Base-by-base conservation (phyloP, 2,797 vertebrate genomes). In the Coreius guichenoti region DNA sequence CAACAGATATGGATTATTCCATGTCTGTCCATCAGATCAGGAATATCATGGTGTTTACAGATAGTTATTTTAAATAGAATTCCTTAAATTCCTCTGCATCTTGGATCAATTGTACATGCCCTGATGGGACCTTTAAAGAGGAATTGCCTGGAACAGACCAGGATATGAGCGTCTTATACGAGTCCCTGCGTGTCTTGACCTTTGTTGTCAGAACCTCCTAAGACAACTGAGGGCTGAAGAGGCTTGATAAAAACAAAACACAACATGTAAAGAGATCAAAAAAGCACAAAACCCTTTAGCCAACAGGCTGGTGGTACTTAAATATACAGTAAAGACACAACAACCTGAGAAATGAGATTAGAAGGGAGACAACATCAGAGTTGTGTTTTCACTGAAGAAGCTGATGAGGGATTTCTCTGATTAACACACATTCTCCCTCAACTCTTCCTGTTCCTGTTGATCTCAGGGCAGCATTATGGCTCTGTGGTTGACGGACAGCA, bases 161-260 rank as follows among this genome's bases (percentile, higher is more conserved):
- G 87, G 69, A 33, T 33, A 75, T 63, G 36, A 49, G 14, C 23
- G 51, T 8, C 29, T 69, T 65, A 13, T 43, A 86, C 90, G 80
- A 87, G 93, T 85, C 86, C 68, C 73, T 76, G 88, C 91, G 65
- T 91, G 93, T 88, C 67, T 31, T 65, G 81, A 80, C 85, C 88
- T 70, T 58, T 63, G 8, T 86, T 84, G 16, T 33, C 33, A 68
- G 19, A 84, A 61, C 36, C 61, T 80, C 74, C 77, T 58, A 56
- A 45, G 49, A 21, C 1, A 26, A 16, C 14, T 84, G 36, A 12
- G 43, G 56, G 43, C 16, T 58, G 70, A 45, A 84, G 47, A 83
- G 70, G 58, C 65, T 69, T 61, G 8, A 56, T n/a, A 26, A 75
- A 43, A 81, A 45, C 49, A 68, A 67, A 31, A 78, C 29, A 51